These are phyloP conservation scores for Leucoptera coffeella DNA, from an alignment of 2,888 invertebrate species.

Conservation along the genomic window DNA sequence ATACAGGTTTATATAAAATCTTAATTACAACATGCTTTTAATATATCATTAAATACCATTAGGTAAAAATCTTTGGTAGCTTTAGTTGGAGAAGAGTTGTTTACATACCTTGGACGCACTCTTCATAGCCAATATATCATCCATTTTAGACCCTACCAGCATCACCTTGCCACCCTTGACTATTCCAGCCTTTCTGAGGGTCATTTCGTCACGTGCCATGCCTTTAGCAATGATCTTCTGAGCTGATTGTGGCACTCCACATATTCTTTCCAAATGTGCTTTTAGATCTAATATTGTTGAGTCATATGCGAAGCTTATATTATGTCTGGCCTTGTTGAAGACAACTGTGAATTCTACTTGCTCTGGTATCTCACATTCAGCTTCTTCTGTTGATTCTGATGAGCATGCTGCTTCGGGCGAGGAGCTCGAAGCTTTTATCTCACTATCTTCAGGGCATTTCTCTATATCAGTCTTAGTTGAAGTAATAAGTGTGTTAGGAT, in stretches of 20 bases:
- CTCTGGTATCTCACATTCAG: constrained; percentile 41
- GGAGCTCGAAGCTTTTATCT: constrained; percentile 29
- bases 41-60: too few relatives aligned
- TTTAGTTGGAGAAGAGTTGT: too few relatives aligned
- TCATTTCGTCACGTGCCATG: constrained; percentile 76
- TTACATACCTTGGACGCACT: constrained; percentile 59
- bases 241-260: constrained; percentile 78
- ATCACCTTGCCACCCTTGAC: constrained; percentile 80
- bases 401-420: constrained; percentile 29
- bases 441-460: constrained; percentile 27
- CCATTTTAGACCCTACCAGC: constrained; percentile 85
- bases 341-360: constrained; percentile 76
- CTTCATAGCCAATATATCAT: constrained; percentile 77
- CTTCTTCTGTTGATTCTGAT: constrained; percentile 28
- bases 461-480: constrained; percentile 21
- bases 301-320: constrained; percentile 70
- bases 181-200: constrained; percentile 71
- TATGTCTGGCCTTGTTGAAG: constrained; percentile 81
- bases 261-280: constrained; percentile 70
- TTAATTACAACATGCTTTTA: too few relatives aligned
- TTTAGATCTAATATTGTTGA: constrained; percentile 72
- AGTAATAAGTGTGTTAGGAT: constrained; percentile 37
- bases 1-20: too few relatives aligned
- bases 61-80: too few relatives aligned
- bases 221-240: constrained; percentile 89